A percentile compares a stretch with the other conserved stretches of the same genome.
Conservation (phyloP, 2,797 vertebrate species). For the Salarias fasciatus region DNA sequence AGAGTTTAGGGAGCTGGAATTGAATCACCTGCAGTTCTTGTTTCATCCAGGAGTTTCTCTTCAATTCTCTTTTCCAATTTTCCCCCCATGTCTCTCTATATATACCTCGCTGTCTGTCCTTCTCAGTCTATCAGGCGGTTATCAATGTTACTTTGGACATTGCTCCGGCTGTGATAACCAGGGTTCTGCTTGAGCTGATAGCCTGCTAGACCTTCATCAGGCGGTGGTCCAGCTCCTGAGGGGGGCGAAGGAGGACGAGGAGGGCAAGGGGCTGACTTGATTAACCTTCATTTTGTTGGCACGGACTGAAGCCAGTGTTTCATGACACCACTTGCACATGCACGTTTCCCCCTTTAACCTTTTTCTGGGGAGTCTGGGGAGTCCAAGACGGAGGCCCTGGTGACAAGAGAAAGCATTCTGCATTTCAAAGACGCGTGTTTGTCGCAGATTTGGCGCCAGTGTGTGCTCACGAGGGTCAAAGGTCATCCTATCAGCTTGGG, state of each 20-base stretch:
- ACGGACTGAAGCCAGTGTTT: conserved; percentile 32
- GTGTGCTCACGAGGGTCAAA: conserved; percentile 42
- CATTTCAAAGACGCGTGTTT: conserved; percentile 56
- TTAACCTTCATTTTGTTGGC: conserved; percentile 46
- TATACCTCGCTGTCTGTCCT: conserved; percentile 40
- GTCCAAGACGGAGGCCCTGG: conserved; percentile 17
- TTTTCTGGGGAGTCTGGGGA: conserved; percentile 13
- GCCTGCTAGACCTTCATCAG: conserved; percentile 57
- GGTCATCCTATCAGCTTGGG: conserved; percentile 68
- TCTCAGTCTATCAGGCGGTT: conserved; percentile 47
- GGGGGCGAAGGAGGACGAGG: not conserved
- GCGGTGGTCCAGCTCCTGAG: conserved; percentile 33
- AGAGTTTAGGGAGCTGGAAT: conserved; percentile 37
- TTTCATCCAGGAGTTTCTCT: conserved; percentile 41
- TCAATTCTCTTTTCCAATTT: conserved; percentile 48
- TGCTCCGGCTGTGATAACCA: conserved; percentile 61
- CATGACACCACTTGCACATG: not conserved
- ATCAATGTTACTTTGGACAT: conserved; percentile 57
- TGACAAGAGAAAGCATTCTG: conserved; percentile 47
- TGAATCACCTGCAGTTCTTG: conserved; percentile 44
- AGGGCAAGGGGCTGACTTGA: conserved; percentile 36
- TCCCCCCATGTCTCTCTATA: conserved; percentile 41
- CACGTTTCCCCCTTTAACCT: conserved; percentile 6
- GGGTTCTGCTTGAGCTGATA: conserved; percentile 62
- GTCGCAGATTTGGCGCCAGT: conserved; percentile 21